Conservation (phyloP, 2,888 invertebrate species). For the Drosophila stalkeri region DNA sequence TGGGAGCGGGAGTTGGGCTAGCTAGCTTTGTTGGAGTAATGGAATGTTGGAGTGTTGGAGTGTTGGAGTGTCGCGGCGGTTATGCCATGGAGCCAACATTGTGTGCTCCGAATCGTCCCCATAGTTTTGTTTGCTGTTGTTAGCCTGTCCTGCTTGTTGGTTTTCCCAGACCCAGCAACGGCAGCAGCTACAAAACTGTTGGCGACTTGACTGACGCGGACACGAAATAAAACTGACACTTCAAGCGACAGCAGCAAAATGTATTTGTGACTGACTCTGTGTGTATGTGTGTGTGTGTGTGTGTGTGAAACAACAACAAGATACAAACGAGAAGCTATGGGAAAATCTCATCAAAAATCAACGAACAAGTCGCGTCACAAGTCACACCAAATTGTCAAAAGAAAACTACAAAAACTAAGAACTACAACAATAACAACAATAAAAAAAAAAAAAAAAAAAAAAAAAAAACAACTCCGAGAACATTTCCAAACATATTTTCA, state of each 20-base stretch:
- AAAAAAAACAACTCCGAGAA: slow-evolving; percentile 10
- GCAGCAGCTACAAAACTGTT: slow-evolving; percentile 45
- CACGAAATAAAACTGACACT: slow-evolving; percentile 78
- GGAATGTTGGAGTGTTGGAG: too few species aligned
- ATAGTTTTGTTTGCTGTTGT: slow-evolving; percentile 66
- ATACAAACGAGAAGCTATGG: slow-evolving; percentile 28
- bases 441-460: background rate
- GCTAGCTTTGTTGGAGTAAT: too few species aligned
- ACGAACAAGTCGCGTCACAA: slow-evolving; percentile 65
- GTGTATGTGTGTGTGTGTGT: slow-evolving; percentile 11
- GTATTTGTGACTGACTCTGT: slow-evolving; percentile 17
- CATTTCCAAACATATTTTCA: slow-evolving; percentile 37
- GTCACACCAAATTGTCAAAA: slow-evolving; percentile 56
- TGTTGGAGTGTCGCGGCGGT: slow-evolving; percentile 57
- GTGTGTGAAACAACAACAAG: background rate
- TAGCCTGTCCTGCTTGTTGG: slow-evolving; percentile 39
- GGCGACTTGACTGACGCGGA: slow-evolving; percentile 70
- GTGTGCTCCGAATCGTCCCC: slow-evolving; percentile 38
- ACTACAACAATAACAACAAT: slow-evolving; percentile 7
- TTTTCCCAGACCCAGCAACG: slow-evolving; percentile 21
- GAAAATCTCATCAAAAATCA: slow-evolving; percentile 44
- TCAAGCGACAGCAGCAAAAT: slow-evolving; percentile 65
- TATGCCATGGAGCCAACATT: slow-evolving; percentile 51
- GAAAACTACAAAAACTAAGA: slow-evolving; percentile 15
- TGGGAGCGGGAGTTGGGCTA: slow-evolving; percentile 31